Evolutionary conservation across 2,888 invertebrate species (phyloP), one percentile per base, ranked within the genome.

Genomic region (Eilema caniola): DNA sequence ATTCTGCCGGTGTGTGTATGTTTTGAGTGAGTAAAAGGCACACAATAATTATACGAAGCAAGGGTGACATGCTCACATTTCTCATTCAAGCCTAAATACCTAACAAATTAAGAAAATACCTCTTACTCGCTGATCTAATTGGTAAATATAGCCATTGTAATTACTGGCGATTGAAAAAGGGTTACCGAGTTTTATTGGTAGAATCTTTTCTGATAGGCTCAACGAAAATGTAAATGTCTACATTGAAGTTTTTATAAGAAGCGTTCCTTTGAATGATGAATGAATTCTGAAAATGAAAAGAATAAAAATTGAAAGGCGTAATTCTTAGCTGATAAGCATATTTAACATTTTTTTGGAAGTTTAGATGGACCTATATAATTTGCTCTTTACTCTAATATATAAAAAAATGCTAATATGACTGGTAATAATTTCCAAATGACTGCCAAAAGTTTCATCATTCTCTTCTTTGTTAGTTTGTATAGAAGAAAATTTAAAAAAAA

Each of bases 161-260:
- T 53, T 53, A 53, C 53, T n/a, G 53, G 10, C n/a, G 53, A n/a
- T 53, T 53, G 53, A 53, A 53, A 53, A 53, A 53, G 53, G 53
- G 53, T n/a, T 53, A n/a, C 53, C 10, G 53, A 20, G 53, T 53
- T 47, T 53, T 53, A 53, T 53, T n/a, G 53, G 8, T 2, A 5
- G 41, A n/a, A 20, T 53, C 20, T 53, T 53, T 16, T 53, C 53
- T 53, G 53, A 53, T n/a, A n/a, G 53, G n/a, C n/a, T 53, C 53
- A 53, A 2, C n/a, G 53, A n/a, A n/a, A 7, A 53, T 20, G 47
- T n/a, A 53, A 53, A 53, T 53, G 53, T 53, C 53, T 53, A 53
- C 53, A 53, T 53, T 47, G 20, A 1, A 5, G 20, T 47, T n/a
- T n/a, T 8, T 53, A n/a, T n/a, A n/a, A 53, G 53, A 53, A 47